A percentile compares a stretch with the other conserved stretches of the same genome.
Evolutionary conservation across 2,797 vertebrate species (phyloP).

Genomic region (Peromyscus melanophrys): DNA sequence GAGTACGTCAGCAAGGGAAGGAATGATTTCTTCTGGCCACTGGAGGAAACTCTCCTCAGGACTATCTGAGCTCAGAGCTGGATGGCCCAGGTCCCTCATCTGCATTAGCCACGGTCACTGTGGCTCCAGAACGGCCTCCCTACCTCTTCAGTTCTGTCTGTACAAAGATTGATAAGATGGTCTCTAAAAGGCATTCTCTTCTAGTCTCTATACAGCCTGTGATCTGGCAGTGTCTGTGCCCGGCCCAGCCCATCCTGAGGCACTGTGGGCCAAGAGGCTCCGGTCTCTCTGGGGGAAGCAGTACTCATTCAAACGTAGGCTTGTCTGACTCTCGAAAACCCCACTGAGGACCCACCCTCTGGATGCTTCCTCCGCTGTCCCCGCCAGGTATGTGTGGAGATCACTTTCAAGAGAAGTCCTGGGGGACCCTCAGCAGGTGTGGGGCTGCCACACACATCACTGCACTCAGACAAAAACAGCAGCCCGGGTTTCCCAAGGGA

Average conservation of each 20-base stretch:
- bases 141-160: background rate
- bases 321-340: background rate
- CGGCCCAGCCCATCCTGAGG: background rate
- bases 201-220: background rate
- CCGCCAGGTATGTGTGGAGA: background rate
- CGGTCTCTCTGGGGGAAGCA: too few relatives aligned
- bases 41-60: background rate
- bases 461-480: background rate
- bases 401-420: background rate
- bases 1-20: background rate
- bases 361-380: background rate
- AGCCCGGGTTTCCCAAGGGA: background rate
- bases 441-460: background rate
- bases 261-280: background rate
- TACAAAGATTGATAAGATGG: background rate
- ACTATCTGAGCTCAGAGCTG: background rate
- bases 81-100: background rate
- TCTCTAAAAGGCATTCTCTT: background rate
- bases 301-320: background rate
- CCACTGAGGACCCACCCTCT: background rate
- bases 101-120: background rate
- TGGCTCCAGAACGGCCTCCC: background rate
- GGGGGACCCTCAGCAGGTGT: background rate
- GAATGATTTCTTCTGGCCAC: background rate
- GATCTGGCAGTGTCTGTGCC: background rate